phyloP scores from a whole-genome alignment of 2,888 invertebrate species.

The Periphyllus acericola region DNA sequence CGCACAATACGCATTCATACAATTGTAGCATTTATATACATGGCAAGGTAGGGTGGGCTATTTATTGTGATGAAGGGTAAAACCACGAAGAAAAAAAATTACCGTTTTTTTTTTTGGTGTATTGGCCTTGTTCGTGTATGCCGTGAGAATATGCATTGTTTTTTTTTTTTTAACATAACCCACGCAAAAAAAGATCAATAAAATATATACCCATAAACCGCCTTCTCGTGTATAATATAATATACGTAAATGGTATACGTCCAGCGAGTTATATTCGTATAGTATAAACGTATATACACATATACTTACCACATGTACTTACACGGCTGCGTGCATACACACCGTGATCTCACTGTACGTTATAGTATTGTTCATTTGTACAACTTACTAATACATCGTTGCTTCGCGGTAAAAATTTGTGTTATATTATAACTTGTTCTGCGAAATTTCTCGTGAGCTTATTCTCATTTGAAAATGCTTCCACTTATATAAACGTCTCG shows the following conservation, averaged over 20 bases:
- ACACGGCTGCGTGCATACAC: too few relatives aligned
- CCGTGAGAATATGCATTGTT: conserved; percentile 53
- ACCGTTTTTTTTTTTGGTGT: conserved; percentile 24
- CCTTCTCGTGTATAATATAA: conserved; percentile 10
- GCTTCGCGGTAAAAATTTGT: too few relatives aligned
- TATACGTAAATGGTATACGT: neutral
- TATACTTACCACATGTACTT: neutral
- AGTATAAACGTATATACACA: neutral
- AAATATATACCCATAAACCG: conserved; percentile 38
- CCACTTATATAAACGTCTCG: too few relatives aligned
- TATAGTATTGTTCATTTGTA: too few relatives aligned
- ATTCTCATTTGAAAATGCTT: too few relatives aligned
- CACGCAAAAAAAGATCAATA: conserved; percentile 51
- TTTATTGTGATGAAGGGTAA: conserved; percentile 26
- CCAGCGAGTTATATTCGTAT: neutral
- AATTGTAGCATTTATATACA: neutral
- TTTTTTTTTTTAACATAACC: conserved; percentile 26
- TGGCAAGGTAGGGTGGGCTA: neutral
- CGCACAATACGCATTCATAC: conserved; percentile 25
- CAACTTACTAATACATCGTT: too few relatives aligned
- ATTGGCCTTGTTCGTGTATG: conserved; percentile 31
- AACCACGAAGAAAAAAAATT: conserved; percentile 36
- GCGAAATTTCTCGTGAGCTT: too few relatives aligned
- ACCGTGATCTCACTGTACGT: too few relatives aligned
- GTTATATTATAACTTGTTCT: too few relatives aligned